Evolutionary conservation across 2,797 vertebrate genomes (phyloP).

Genomic region (Ambastaia sidthimunki): DNA sequence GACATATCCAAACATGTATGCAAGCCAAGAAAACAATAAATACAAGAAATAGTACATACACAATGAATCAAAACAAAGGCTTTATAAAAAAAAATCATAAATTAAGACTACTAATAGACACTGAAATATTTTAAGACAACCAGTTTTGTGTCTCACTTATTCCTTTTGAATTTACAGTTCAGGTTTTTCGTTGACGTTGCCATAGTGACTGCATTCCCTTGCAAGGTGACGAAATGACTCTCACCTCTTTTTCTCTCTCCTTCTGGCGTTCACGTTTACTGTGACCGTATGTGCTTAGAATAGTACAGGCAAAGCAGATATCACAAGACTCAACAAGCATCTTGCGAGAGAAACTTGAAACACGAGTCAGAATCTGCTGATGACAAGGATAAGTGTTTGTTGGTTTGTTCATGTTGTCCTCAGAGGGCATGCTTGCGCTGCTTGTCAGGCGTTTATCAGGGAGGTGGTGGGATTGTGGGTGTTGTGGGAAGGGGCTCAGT

Average conservation of each 20-base stretch:
- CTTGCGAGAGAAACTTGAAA: slow-evolving; percentile 15
- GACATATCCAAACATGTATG: slow-evolving; percentile 63
- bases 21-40: slow-evolving; percentile 80
- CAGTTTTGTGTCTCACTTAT: slow-evolving; percentile 53
- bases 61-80: slow-evolving; percentile 60
- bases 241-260: slow-evolving; percentile 46
- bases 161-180: slow-evolving; percentile 42
- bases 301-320: slow-evolving; percentile 47
- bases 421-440: slow-evolving; percentile 17
- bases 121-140: slow-evolving; percentile 68
- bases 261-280: slow-evolving; percentile 51
- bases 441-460: slow-evolving; percentile 23
- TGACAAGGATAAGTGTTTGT: slow-evolving; percentile 21
- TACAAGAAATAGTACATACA: slow-evolving; percentile 64
- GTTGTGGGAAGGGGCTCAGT: slow-evolving; percentile 12
- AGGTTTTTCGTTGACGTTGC: slow-evolving; percentile 53
- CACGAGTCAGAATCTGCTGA: slow-evolving; percentile 18
- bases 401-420: slow-evolving; percentile 16
- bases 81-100: slow-evolving; percentile 66
- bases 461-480: slow-evolving; percentile 22
- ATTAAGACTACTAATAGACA: slow-evolving; percentile 75
- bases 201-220: slow-evolving; percentile 55
- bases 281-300: slow-evolving; percentile 54
- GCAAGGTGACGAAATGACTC: slow-evolving; percentile 50
- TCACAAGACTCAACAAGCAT: background rate